A percentile compares a stretch with the other conserved stretches of the same genome.
phyloP scores from a whole-genome alignment of 2,888 invertebrate species.

The Mythimna ferrago region DNA sequence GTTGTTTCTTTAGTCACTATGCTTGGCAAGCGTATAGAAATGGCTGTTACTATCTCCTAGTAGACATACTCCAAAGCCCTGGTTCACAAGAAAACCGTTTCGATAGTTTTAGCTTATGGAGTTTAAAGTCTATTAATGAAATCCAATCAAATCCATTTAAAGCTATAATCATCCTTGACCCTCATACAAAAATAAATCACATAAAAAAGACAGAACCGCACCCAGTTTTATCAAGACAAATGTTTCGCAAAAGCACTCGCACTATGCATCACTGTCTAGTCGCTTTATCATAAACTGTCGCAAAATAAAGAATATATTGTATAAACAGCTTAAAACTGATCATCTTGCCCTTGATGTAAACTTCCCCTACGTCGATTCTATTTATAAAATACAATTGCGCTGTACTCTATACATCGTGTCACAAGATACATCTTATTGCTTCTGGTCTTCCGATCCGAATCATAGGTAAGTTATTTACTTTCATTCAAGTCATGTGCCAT shows the following conservation, averaged over 20 bases:
- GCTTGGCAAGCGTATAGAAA: constrained; percentile 11
- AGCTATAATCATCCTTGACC: neutral
- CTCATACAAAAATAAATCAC: neutral
- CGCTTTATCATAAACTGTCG: constrained; percentile 22
- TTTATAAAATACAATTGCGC: constrained; percentile 61
- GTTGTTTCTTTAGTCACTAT: constrained; percentile 13
- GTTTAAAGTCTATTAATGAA: too few relatives aligned
- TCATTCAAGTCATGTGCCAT: constrained; percentile 55
- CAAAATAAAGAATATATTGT: constrained; percentile 41
- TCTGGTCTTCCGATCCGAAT: constrained; percentile 38
- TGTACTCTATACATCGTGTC: constrained; percentile 42
- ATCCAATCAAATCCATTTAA: neutral
- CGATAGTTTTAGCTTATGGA: too few relatives aligned
- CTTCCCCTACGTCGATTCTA: constrained; percentile 55
- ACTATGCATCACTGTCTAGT: constrained; percentile 9
- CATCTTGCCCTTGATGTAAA: constrained; percentile 54
- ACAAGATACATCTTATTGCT: constrained; percentile 58
- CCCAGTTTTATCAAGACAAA: constrained; percentile 15
- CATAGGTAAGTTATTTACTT: constrained; percentile 50
- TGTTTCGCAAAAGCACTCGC: constrained; percentile 16
- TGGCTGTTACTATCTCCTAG: constrained; percentile 1
- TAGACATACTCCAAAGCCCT: neutral
- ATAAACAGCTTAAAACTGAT: constrained; percentile 42
- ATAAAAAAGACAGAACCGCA: neutral
- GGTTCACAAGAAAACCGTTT: neutral